A percentile compares a stretch with the other conserved stretches of the same genome.
Evolutionary conservation across 2,113 vertebrate species (phyloP).

Genomic region (Coregonus clupeaformis): DNA sequence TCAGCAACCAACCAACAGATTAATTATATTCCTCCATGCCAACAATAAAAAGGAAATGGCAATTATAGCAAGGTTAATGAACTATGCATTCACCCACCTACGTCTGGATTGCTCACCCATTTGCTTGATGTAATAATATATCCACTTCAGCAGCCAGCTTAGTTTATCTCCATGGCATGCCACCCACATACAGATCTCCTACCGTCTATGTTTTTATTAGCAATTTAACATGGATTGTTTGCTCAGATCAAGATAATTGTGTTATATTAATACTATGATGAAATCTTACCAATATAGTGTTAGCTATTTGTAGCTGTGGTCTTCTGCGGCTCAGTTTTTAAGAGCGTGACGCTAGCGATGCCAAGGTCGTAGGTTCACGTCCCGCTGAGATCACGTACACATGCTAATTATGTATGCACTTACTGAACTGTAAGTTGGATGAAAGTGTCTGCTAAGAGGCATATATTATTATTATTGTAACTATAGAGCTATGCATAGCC

Average conservation of each 20-base stretch:
- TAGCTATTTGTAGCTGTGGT: neutral
- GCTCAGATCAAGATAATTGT: constrained; percentile 8
- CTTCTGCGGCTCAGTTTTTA: too few species aligned
- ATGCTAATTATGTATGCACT: too few species aligned
- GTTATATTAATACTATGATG: constrained; percentile 11
- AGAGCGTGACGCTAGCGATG: too few species aligned
- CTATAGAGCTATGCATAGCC: neutral
- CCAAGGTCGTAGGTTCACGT: too few species aligned
- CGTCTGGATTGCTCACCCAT: constrained; percentile 51
- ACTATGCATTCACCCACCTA: constrained; percentile 55
- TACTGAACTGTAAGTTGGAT: too few species aligned
- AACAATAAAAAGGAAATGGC: constrained; percentile 45
- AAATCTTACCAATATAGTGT: constrained; percentile 16
- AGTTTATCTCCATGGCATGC: constrained; percentile 12
- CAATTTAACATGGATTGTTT: constrained; percentile 35
- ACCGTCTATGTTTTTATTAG: constrained; percentile 17
- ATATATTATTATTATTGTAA: neutral
- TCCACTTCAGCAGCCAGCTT: constrained; percentile 26
- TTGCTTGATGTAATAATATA: constrained; percentile 45
- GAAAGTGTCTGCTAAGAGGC: too few species aligned
- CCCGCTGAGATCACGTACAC: too few species aligned
- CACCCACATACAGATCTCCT: constrained; percentile 54
- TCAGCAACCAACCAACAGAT: constrained; percentile 32
- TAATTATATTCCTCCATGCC: constrained; percentile 19
- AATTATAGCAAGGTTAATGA: constrained; percentile 66